Evolutionary conservation across 2,113 vertebrate species (phyloP).

Genomic region (Corythoichthys intestinalis): DNA sequence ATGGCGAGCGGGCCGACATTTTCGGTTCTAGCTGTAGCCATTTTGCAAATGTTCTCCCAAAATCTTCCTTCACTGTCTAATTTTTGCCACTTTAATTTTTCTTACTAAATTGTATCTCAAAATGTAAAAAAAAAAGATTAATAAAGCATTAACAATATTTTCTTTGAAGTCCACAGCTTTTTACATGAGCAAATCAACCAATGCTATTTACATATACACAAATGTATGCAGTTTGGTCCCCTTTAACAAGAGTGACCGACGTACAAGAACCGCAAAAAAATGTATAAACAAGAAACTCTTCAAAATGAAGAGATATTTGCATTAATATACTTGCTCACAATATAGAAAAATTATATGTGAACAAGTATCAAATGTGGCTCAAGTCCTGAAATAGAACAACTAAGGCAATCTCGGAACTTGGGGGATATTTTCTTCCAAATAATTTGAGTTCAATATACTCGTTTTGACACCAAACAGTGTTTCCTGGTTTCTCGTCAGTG

Average conservation of each 20-base stretch:
- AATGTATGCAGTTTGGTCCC: conserved; percentile 62
- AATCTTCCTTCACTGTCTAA: conserved; percentile 22
- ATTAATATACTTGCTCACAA: conserved; percentile 69
- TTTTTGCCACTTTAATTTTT: conserved; percentile 48
- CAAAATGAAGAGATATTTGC: conserved; percentile 77
- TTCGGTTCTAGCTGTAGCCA: conserved; percentile 73
- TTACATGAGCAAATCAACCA: conserved; percentile 50
- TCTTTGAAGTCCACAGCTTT: conserved; percentile 52
- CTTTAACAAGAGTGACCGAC: conserved; percentile 70
- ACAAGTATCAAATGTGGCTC: conserved; percentile 64
- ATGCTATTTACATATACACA: conserved; percentile 72
- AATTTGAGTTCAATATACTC: conserved; percentile 35
- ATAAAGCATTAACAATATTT: conserved; percentile 70
- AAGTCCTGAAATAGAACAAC: conserved; percentile 74
- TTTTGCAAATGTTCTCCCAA: conserved; percentile 24
- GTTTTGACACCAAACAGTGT: conserved; percentile 27
- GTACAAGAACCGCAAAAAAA: conserved; percentile 39
- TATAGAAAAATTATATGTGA: conserved; percentile 79
- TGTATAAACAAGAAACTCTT: conserved; percentile 69
- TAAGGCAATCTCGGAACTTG: conserved; percentile 70
- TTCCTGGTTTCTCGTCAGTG: conserved; percentile 51
- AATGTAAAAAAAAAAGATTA: conserved; percentile 52
- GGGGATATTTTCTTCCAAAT: conserved; percentile 54
- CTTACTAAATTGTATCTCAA: conserved; percentile 61
- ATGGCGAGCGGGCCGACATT: conserved; percentile 62